Evolutionary conservation across 2,797 vertebrate species (phyloP), one percentile per base, ranked within the genome.

Genomic region (Pelochelys cantorii): DNA sequence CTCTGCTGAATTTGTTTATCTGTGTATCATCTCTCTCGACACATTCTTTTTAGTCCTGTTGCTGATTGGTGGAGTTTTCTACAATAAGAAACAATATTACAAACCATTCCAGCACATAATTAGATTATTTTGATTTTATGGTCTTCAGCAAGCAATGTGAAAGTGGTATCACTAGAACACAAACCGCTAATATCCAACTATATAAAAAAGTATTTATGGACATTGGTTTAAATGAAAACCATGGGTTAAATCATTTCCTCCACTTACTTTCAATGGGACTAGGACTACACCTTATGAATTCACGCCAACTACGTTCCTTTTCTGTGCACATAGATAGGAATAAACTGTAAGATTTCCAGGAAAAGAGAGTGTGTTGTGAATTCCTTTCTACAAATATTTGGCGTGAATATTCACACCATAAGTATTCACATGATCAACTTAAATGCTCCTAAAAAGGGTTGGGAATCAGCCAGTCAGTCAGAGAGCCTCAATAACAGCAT

Each of bases 321-420:
- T 75, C 78, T 95, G 78, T 95, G 94, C 94, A 96, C 93, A 95
- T 95, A 96, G 90, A 94, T 93, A 97, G 95, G 88, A 96, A 96
- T 94, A 95, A 97, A 96, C 74, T 93, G 94, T 85, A 86, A 96
- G 88, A 95, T 93, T 91, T 75, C 96, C 91, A 95, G 85, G 52
- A 85, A 91, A 93, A 94, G 95, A 96, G 92, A 96, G 96, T 96
- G 95, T 86, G 74, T 13, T 92, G 85, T 89, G 86, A 92, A 87
- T 89, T 80, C 85, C 86, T 94, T 84, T 0, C 1, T 89, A 94
- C 59, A 93, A 95, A 92, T 95, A 94, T 90, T 95, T 94, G 91
- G 78, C 78, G 89, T 88, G 88, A 85, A 65, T 95, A 75, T 75
- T 96, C 74, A 83, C 56, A 89, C 90, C 42, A 5, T 75, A 90